Conservation (phyloP, 2,113 vertebrate genomes). For the Urocolius indicus region DNA sequence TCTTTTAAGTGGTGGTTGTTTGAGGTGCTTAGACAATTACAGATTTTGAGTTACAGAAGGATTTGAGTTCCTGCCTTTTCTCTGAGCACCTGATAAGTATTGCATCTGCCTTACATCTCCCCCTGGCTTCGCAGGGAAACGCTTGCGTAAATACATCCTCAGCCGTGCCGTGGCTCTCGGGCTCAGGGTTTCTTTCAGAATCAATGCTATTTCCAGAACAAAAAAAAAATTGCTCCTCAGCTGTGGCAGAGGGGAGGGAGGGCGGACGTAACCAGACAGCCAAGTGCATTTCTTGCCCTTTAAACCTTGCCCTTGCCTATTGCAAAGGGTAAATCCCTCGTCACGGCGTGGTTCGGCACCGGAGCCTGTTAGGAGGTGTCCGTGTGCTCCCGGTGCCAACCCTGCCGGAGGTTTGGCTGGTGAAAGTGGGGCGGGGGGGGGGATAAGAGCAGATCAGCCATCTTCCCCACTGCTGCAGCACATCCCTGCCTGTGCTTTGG, state of each 20-base stretch:
- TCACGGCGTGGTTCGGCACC: neutral
- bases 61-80: constrained; percentile 27
- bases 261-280: neutral
- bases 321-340: neutral
- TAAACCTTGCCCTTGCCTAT: neutral
- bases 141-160: constrained; percentile 18
- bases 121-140: neutral
- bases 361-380: neutral
- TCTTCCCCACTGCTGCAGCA: constrained; percentile 43
- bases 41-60: neutral
- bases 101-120: neutral
- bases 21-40: neutral
- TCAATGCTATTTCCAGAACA: constrained; percentile 36
- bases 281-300: neutral
- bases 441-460: neutral
- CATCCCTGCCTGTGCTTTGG: constrained; percentile 44
- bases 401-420: neutral
- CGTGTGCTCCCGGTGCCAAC: neutral
- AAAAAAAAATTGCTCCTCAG: neutral
- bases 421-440: neutral
- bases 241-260: neutral
- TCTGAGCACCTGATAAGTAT: neutral
- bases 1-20: neutral
- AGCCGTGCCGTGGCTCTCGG: neutral
- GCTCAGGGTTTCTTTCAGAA: neutral